Evolutionary conservation across 2,888 invertebrate species (phyloP), one percentile per base, ranked within the genome.

Genomic region (Clunio marinus): DNA sequence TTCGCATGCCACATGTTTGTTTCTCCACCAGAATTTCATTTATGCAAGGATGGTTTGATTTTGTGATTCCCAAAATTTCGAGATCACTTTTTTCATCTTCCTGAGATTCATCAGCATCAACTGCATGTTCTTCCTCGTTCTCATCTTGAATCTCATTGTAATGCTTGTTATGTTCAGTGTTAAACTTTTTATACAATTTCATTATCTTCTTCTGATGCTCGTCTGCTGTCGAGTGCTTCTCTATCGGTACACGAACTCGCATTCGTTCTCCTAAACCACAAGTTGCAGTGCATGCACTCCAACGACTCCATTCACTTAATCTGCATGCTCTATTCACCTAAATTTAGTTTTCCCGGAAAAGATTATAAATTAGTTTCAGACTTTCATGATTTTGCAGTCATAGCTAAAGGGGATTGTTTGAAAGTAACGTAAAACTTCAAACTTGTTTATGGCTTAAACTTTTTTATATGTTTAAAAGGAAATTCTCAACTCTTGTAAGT

Each of bases 231-330:
- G 74, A 41, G 71, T 73, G 17, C 72, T 70, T 5, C 72, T 58
- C 58, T 25, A 68, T 57, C 35, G 71, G 72, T 35, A 80, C 75
- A 2, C 88, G 80, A 51, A 84, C 83, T 67, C 90, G 83, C 72
- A 83, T 80, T 69, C 84, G 82, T 22, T 69, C 84, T 0, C 92
- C 93, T 72, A 86, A 86, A 1, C 91, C 93, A 76, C 93, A 94
- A 0, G 84, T 83, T 25, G 86, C 85, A 13, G 88, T 85, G 76
- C 93, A 93, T 1, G 90, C 86, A 1, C 89, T 87, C 91, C 93
- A 93, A 8, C 83, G 81, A 58, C 89, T 87, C 93, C 93, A 93
- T 2, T 82, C 77, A 0, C 86, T 83, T 69, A 87, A 84, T 4
- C 81, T 82, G 74, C 93, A 93, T 17, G 7, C 4, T 17, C 8